Evolutionary conservation across 1,140 invertebrate genomes (phyloP).

Genomic region (Zaprionus inermis): DNA sequence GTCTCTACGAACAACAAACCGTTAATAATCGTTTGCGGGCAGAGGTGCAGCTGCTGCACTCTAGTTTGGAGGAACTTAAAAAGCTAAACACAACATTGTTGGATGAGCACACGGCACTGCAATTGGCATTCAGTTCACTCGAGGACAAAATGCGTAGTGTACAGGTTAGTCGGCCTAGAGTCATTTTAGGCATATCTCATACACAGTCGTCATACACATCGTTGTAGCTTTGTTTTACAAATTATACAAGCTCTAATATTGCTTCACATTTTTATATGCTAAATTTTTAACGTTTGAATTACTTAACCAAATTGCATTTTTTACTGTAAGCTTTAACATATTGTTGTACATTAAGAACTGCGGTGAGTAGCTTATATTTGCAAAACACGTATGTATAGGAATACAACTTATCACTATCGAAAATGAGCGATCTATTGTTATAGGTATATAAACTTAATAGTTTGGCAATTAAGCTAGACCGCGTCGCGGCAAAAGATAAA

Average conservation of each 20-base stretch:
- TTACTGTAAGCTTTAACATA: background rate
- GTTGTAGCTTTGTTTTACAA: slow-evolving; percentile 23
- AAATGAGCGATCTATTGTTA: background rate
- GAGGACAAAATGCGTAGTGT: slow-evolving; percentile 95
- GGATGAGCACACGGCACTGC: slow-evolving; percentile 97
- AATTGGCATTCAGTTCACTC: slow-evolving; percentile 93
- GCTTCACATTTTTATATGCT: background rate
- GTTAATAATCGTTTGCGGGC: slow-evolving; percentile 87
- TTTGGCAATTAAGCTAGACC: background rate
- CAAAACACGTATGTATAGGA: background rate
- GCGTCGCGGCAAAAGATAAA: background rate
- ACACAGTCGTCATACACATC: background rate
- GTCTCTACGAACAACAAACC: slow-evolving; percentile 89
- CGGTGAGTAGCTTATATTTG: slow-evolving; percentile 1
- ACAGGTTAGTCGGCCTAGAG: slow-evolving; percentile 86
- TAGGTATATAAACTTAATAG: background rate
- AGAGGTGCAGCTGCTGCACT: slow-evolving; percentile 87
- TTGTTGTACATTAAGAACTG: background rate
- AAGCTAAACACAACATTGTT: slow-evolving; percentile 93
- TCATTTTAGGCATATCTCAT: background rate
- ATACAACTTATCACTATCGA: background rate
- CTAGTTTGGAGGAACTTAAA: slow-evolving; percentile 89
- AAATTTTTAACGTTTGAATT: background rate
- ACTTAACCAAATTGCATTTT: background rate
- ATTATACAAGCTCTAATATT: background rate